Conservation (phyloP, 2,113 vertebrate species). For the Meles meles region DNA sequence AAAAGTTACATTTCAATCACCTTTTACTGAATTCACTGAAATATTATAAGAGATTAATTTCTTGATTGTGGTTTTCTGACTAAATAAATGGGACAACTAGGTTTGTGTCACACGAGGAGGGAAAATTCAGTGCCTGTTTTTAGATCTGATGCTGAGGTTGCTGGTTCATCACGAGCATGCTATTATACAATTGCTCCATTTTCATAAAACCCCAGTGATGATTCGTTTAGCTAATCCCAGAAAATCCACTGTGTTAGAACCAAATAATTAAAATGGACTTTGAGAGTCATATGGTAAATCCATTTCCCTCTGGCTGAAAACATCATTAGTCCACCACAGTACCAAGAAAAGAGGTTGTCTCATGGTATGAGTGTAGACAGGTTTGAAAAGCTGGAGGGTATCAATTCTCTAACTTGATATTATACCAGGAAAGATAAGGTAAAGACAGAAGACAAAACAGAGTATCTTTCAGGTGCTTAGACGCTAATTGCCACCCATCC, state of each 20-base stretch:
- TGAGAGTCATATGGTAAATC: background rate
- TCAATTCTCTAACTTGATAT: background rate
- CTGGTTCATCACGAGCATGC: background rate
- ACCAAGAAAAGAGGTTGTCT: background rate
- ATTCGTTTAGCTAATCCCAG: background rate
- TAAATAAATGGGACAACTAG: background rate
- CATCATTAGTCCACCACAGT: background rate
- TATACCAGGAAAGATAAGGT: background rate
- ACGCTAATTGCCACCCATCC: background rate
- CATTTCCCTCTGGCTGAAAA: background rate
- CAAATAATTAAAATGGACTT: background rate
- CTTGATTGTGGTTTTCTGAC: background rate
- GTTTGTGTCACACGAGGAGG: background rate
- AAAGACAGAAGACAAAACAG: background rate
- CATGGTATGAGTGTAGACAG: background rate
- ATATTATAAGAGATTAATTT: background rate
- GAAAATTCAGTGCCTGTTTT: background rate
- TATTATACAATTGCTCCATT: background rate
- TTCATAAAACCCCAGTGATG: background rate
- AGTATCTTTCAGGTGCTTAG: background rate
- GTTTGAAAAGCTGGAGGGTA: background rate
- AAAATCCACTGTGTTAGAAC: background rate
- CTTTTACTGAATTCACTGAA: background rate
- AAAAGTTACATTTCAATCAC: background rate
- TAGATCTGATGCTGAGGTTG: background rate